Base-by-base conservation (phyloP, 2,113 vertebrate genomes). In the Brachyistius frenatus region DNA sequence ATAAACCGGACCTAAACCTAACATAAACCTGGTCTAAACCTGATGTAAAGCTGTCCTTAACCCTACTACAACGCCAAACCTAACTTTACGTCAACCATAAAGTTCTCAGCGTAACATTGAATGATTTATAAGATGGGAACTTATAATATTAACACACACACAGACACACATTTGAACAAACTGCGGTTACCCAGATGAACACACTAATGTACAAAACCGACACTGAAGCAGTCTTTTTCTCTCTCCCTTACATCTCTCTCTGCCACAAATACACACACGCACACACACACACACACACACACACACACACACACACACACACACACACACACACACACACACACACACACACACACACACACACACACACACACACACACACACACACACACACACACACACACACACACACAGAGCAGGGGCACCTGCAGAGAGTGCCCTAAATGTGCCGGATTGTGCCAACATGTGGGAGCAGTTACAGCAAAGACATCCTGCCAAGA, bases 381-480 rank as follows among this genome's bases (percentile, higher is more conserved):
- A 79, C 65, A 71, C 52, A 81, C 73, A 80, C 39, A 76, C 53
- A 70, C 65, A 39, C 61, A 58, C 84, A 79, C 65, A 71, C 52
- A 81, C 73, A 80, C 39, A 76, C 53, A 70, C 65, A 39, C 61
- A 58, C 84, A 23, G 23, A 23, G 23, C 23, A 23, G 23, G 23
- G 75, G 86, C 86, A 87, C 78, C 72, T 75, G 67, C 64, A 62
- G 62, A 86, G 63, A 46, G 75, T 58, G 73, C 62, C 83, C 85
- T 81, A 7, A 46, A 78, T 82, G 80, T 78, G 83, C 50, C 54
- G 66, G 78, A 60, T 67, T 90, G 73, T 86, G 83, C 82, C 81
- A 83, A 89, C 87, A 88, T 90, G 85, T 89, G 88, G 88, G 83
- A 90, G 74, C 88, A 88, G 88, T 90, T 92, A 87, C 84, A 82